Percentiles rank a stretch among this genome's conserved stretches.
phyloP scores from a whole-genome alignment of 1,140 invertebrate species.

The Anagrus nilaparvatae region DNA sequence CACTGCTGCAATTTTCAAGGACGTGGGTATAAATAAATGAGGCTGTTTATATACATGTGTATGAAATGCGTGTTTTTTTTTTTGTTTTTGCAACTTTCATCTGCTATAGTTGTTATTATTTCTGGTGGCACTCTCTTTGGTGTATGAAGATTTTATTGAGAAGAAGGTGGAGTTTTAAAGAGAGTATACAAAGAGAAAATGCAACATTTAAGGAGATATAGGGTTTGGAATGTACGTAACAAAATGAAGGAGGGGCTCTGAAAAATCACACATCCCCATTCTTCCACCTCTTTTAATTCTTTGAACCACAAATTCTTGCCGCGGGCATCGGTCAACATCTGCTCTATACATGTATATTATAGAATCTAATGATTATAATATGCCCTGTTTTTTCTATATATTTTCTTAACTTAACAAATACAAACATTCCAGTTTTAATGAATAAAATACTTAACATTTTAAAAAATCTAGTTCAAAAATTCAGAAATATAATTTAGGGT shows the following conservation, averaged over 20 bases:
- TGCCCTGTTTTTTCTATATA: too few relatives aligned
- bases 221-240: constrained; percentile 20
- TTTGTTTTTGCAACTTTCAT: constrained; percentile 14
- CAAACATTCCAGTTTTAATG: too few relatives aligned
- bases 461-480: too few relatives aligned
- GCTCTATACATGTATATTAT: constrained; percentile 40
- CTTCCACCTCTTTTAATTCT: too few relatives aligned
- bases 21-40: too few relatives aligned
- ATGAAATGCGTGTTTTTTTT: constrained; percentile 21
- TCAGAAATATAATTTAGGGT: too few relatives aligned
- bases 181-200: constrained; percentile 13
- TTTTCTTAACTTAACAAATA: too few relatives aligned
- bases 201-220: constrained; percentile 12
- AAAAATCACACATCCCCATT: constrained; percentile 35
- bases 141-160: background rate
- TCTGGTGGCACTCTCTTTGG: background rate
- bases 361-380: too few relatives aligned
- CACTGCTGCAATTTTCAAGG: too few relatives aligned
- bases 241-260: constrained; percentile 34
- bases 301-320: too few relatives aligned
- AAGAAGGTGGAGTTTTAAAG: constrained; percentile 20
- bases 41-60: constrained; percentile 8
- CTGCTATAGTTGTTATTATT: constrained; percentile 18
- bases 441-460: too few relatives aligned
- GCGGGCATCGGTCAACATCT: constrained; percentile 27